Conservation (phyloP, 2,113 vertebrate species). For the Mola mola region DNA sequence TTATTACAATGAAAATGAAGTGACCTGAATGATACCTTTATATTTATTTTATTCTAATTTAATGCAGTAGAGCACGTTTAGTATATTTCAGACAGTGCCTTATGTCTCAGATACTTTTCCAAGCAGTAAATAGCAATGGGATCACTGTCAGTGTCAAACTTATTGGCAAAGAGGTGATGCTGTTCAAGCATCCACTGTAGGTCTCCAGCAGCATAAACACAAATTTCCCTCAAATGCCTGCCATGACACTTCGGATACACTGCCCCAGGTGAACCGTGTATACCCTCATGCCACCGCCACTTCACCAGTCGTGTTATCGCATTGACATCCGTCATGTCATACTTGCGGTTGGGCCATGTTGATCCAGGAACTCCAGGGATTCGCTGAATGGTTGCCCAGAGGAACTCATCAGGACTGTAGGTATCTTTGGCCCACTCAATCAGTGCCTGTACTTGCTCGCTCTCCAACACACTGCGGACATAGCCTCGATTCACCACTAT, state of each 20-base stretch:
- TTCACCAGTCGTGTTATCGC: conserved; percentile 87
- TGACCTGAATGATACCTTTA: too few relatives aligned
- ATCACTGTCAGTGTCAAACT: conserved; percentile 87
- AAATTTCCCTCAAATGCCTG: conserved; percentile 83
- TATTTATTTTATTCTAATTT: too few relatives aligned
- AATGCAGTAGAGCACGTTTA: neutral
- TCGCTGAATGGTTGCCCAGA: conserved; percentile 93
- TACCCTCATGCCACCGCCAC: conserved; percentile 87
- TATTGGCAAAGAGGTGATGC: conserved; percentile 93
- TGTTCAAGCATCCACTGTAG: conserved; percentile 84
- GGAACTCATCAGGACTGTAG: conserved; percentile 89
- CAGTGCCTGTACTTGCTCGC: conserved; percentile 77
- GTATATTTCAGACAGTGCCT: conserved; percentile 51
- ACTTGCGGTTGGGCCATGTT: conserved; percentile 80
- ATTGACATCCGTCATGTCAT: conserved; percentile 86
- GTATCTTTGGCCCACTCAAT: conserved; percentile 90
- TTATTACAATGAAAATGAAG: too few relatives aligned
- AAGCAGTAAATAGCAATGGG: conserved; percentile 86
- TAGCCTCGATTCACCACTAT: conserved; percentile 86
- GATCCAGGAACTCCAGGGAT: conserved; percentile 87
- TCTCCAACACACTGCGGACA: conserved; percentile 80
- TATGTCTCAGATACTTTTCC: conserved; percentile 87
- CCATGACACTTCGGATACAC: conserved; percentile 87
- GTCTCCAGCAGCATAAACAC: conserved; percentile 89
- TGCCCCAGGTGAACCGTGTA: conserved; percentile 67